These are phyloP conservation scores for Schizotus pectinicornis DNA, from an alignment of 2,888 invertebrate species.

Conservation along the genomic window DNA sequence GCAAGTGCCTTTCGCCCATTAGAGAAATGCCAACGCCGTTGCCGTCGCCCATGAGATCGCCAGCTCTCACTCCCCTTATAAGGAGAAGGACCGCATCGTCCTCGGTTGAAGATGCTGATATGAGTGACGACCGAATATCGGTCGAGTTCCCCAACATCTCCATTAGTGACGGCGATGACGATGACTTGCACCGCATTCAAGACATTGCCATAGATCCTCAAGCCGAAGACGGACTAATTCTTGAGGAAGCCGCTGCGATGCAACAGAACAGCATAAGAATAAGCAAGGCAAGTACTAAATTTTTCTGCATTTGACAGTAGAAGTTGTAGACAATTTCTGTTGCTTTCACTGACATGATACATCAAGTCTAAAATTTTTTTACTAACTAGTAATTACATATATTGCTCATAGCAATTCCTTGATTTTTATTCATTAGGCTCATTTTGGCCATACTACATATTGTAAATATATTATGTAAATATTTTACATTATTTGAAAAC, in stretches of 20 bases:
- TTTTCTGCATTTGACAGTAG: neutral
- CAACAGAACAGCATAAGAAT: conserved; percentile 39
- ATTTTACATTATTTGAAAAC: too few species aligned
- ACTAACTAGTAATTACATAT: too few species aligned
- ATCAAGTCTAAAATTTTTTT: too few species aligned
- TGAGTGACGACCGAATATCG: conserved; percentile 61
- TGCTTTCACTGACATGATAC: too few species aligned
- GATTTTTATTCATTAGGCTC: too few species aligned
- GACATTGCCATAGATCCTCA: conserved; percentile 57
- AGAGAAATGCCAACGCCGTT: conserved; percentile 78
- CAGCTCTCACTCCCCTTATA: conserved; percentile 72
- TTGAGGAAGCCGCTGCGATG: conserved; percentile 57
- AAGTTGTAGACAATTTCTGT: too few species aligned
- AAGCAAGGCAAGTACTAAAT: too few species aligned
- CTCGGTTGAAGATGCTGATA: conserved; percentile 59
- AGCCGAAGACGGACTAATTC: conserved; percentile 56
- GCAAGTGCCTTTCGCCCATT: conserved; percentile 81
- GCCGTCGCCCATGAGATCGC: conserved; percentile 75
- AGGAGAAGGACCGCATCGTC: conserved; percentile 57
- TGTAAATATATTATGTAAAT: too few species aligned
- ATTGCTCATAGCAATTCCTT: too few species aligned
- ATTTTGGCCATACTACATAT: too few species aligned
- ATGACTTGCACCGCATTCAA: conserved; percentile 50
- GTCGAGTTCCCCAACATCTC: conserved; percentile 57
- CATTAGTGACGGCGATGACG: conserved; percentile 53